These are phyloP conservation scores for Euura saliciscinereae DNA, from an alignment of 1,140 invertebrate species.

Conservation along the genomic window DNA sequence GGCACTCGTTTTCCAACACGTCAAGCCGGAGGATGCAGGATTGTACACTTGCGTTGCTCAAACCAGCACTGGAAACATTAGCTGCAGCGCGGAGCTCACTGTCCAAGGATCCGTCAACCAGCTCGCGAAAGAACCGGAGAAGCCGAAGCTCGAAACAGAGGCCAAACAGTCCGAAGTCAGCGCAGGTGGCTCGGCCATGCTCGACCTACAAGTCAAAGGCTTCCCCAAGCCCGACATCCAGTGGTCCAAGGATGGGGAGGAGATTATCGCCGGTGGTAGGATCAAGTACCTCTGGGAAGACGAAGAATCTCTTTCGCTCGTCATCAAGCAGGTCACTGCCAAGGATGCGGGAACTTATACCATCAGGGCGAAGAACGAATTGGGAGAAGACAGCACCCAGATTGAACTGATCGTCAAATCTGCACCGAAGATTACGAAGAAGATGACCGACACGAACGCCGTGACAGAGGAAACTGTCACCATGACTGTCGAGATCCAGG, in stretches of 20 bases:
- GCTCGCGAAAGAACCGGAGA: conserved; percentile 79
- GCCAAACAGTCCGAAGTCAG: conserved; percentile 76
- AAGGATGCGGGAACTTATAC: conserved; percentile 87
- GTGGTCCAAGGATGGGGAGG: conserved; percentile 86
- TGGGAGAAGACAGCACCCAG: conserved; percentile 80
- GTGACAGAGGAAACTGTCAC: conserved; percentile 72
- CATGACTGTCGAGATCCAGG: conserved; percentile 83
- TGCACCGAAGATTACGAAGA: conserved; percentile 82
- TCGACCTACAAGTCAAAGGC: conserved; percentile 91
- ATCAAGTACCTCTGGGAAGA: conserved; percentile 91
- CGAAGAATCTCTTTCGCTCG: conserved; percentile 86
- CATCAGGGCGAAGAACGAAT: conserved; percentile 85
- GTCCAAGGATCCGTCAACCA: conserved; percentile 88
- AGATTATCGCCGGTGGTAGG: conserved; percentile 79
- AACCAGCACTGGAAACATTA: conserved; percentile 89
- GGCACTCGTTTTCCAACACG: conserved; percentile 91
- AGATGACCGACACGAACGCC: conserved; percentile 75
- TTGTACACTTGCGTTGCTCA: conserved; percentile 94
- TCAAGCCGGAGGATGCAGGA: conserved; percentile 91
- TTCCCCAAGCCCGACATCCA: conserved; percentile 92
- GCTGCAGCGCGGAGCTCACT: conserved; percentile 90
- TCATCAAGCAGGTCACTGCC: conserved; percentile 86
- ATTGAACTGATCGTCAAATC: conserved; percentile 80
- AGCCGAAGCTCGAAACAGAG: conserved; percentile 78
- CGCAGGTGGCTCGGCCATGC: conserved; percentile 89